Evolutionary conservation across 2,888 invertebrate species (phyloP), one percentile per base, ranked within the genome.

Genomic region (Macrosoma leucophasiata): DNA sequence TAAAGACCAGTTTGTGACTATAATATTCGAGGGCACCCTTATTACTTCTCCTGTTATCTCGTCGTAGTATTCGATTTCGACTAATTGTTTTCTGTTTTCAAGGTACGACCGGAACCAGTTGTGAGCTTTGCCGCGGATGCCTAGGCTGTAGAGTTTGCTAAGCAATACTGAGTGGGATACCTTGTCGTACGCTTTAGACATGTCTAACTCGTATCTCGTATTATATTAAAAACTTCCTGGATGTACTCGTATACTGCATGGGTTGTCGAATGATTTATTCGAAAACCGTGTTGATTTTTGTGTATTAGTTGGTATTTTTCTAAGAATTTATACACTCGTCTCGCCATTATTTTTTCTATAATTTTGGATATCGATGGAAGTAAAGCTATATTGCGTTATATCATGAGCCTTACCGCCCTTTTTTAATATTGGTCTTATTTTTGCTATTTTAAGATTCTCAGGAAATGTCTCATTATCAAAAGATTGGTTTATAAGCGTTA

Each of bases 181-280:
- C 12, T 28, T 29, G 25, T 46, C 49, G 13, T 46, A 49, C n/a
- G 49, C 49, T 24, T 49, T 46, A 3, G 34, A 35, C 45, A 49
- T 45, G 27, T 46, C 49, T 3, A 46, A 23, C 23, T 46, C 12
- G 3, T 22, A 9, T 41, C 45, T 15, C 36, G 29, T n/a, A 44
- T 36, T 23, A 33, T 32, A 13, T 41, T 33, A 26, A 43, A 7
- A 6, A 33, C 23, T 22, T 40, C 26, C 17, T 40, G 29, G 2
- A 42, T 23, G 15, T 36, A 39, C 11, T 23, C 29, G 10, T 35
- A 40, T 6, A 41, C 33, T n/a, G 41, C 45, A 10, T 30, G 15
- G 7, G 28, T 33, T 6, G 41, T 45, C 4, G 41, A 37, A 14
- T 21, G 11, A 11, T 30, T 30, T 13, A 15, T 31, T 3, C 38